Conservation (phyloP, 2,888 invertebrate species). For the Pantelozetes paolii region DNA sequence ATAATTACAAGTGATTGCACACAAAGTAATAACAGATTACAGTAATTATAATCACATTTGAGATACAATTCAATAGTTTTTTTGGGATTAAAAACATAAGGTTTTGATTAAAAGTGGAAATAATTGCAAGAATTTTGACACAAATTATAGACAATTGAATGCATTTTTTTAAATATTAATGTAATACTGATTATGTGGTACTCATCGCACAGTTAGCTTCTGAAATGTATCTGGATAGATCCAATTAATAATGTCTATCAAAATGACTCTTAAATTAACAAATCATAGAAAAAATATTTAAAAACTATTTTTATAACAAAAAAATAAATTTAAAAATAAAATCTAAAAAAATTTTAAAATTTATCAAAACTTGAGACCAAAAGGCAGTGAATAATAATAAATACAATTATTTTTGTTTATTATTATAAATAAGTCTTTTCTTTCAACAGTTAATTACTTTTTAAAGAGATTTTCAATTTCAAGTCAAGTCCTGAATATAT, state of each 20-base stretch:
- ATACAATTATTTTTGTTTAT: background rate
- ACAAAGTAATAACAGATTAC: slow-evolving; percentile 1
- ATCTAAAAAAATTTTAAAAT: no score
- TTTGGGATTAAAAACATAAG: slow-evolving; percentile 1
- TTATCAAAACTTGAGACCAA: background rate
- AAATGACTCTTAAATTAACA: background rate
- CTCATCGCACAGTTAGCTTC: no score
- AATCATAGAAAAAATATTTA: no score
- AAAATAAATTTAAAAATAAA: no score
- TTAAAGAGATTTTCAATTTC: background rate
- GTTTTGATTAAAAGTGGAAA: background rate
- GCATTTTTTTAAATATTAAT: background rate
- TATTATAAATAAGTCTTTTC: background rate
- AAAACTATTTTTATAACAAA: slow-evolving; percentile 20
- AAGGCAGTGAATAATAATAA: slow-evolving; percentile 14
- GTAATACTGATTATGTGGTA: slow-evolving; percentile 9
- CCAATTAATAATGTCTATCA: background rate
- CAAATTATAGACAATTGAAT: background rate
- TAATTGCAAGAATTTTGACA: background rate
- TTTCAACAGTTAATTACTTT: background rate
- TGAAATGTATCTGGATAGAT: background rate
- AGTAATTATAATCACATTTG: slow-evolving; percentile 4
- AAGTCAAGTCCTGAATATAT: background rate
- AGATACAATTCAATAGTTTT: background rate
- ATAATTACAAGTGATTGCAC: background rate